Evolutionary conservation across 2,797 vertebrate genomes (phyloP).

Genomic region (Hypotaenidia okinawae): DNA sequence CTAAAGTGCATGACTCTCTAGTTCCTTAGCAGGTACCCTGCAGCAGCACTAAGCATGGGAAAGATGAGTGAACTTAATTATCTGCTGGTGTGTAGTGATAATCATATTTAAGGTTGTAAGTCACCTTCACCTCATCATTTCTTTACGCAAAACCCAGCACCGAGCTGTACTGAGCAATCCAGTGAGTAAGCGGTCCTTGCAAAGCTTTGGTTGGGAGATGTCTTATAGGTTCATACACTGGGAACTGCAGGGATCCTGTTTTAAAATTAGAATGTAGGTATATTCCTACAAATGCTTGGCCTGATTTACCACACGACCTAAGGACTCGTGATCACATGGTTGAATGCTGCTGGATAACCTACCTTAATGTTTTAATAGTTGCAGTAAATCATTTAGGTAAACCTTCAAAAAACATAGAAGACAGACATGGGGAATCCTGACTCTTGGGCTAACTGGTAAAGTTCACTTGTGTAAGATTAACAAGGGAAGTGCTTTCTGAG

Average conservation of each 20-base stretch:
- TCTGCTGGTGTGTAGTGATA: not conserved
- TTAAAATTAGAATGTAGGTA: not conserved
- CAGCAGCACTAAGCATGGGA: not conserved
- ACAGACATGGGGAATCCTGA: not conserved
- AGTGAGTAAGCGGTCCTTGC: not conserved
- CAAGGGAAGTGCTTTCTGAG: not conserved
- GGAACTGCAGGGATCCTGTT: not conserved
- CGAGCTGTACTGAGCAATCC: not conserved
- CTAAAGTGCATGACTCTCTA: not conserved
- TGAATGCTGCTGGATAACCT: slow-evolving; percentile 27
- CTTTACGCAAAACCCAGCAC: not conserved
- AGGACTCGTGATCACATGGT: not conserved
- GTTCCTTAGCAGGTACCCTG: not conserved
- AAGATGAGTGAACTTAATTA: not conserved
- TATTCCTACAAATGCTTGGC: not conserved
- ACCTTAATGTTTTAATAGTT: slow-evolving; percentile 23
- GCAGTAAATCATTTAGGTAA: not conserved
- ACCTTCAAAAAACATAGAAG: not conserved
- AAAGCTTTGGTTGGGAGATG: not conserved
- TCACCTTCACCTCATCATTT: not conserved
- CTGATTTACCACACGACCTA: not conserved
- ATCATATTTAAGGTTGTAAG: not conserved
- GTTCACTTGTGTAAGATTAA: not conserved
- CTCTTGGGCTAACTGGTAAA: not conserved
- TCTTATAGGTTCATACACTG: not conserved